Percentiles rank a stretch among this genome's conserved stretches.
Conservation (phyloP, 2,797 vertebrate species). For the Ataeniobius toweri region DNA sequence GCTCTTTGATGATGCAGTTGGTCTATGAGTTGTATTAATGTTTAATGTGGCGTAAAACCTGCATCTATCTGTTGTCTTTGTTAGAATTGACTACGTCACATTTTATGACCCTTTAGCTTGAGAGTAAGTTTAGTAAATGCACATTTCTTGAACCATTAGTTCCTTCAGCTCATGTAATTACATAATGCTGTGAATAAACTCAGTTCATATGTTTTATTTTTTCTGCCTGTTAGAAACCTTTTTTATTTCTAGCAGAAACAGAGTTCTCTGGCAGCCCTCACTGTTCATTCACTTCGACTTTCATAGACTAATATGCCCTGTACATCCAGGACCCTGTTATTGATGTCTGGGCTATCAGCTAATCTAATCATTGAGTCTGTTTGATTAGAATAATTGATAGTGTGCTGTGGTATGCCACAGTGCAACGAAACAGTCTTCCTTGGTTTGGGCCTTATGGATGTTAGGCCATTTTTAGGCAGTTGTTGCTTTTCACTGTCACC, state of each 20-base stretch:
- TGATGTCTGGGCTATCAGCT: constrained; percentile 20
- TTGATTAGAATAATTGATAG: constrained; percentile 79
- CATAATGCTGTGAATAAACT: background rate
- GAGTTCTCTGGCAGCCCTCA: background rate
- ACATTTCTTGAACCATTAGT: background rate
- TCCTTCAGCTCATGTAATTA: background rate
- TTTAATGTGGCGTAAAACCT: background rate
- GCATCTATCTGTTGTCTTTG: background rate
- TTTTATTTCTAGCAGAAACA: background rate
- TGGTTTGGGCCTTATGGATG: too few relatives aligned
- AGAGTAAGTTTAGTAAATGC: background rate
- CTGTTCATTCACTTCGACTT: background rate
- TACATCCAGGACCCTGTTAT: constrained; percentile 24
- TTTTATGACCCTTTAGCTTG: background rate
- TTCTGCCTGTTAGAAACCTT: background rate
- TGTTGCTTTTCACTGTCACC: background rate
- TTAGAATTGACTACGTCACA: background rate
- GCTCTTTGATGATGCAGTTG: background rate
- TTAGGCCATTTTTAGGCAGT: background rate
- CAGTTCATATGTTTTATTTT: background rate
- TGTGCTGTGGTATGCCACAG: constrained; percentile 38
- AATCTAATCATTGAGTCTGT: constrained; percentile 48
- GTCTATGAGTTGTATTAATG: background rate
- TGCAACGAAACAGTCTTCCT: background rate
- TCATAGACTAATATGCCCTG: background rate